Evolutionary conservation across 2,113 vertebrate species (phyloP).

Genomic region (Hippocampus mohnikei): DNA sequence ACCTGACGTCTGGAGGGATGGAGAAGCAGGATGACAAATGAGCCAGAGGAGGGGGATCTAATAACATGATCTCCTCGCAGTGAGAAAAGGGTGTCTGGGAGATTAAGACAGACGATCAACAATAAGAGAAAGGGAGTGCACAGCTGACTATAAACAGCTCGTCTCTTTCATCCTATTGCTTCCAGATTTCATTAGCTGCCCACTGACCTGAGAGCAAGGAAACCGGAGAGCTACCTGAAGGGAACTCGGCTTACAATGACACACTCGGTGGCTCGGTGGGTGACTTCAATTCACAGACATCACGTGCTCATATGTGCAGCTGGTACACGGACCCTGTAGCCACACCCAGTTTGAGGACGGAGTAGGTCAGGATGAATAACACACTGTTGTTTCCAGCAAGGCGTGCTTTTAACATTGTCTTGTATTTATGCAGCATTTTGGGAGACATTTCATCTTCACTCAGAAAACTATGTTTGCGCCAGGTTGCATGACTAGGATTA

Average conservation of each 20-base stretch:
- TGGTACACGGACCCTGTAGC: conserved; percentile 45
- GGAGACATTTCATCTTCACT: conserved; percentile 17
- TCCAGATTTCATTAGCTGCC: conserved; percentile 70
- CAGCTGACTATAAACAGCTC: conserved; percentile 58
- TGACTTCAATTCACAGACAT: conserved; percentile 63
- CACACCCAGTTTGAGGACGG: conserved; percentile 20
- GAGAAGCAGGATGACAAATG: conserved; percentile 68
- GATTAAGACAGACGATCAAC: conserved; percentile 66
- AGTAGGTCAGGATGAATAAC: conserved; percentile 22
- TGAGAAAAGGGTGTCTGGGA: conserved; percentile 60
- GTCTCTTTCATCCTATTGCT: conserved; percentile 59
- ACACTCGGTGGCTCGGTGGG: conserved; percentile 51
- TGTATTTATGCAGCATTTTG: conserved; percentile 26
- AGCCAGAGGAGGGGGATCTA: conserved; percentile 62
- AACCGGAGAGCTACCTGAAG: conserved; percentile 52
- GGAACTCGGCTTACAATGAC: conserved; percentile 54
- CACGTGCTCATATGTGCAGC: conserved; percentile 54
- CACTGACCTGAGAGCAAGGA: conserved; percentile 51
- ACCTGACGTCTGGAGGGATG: conserved; percentile 37
- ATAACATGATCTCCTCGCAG: conserved; percentile 68
- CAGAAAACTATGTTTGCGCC: not conserved
- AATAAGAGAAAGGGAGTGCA: conserved; percentile 65
- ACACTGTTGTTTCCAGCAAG: conserved; percentile 26
- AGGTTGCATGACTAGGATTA: not conserved
- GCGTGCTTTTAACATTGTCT: conserved; percentile 42